Base-by-base conservation (phyloP, 1,140 invertebrate genomes). In the Phymorhynchus buccinoides region DNA sequence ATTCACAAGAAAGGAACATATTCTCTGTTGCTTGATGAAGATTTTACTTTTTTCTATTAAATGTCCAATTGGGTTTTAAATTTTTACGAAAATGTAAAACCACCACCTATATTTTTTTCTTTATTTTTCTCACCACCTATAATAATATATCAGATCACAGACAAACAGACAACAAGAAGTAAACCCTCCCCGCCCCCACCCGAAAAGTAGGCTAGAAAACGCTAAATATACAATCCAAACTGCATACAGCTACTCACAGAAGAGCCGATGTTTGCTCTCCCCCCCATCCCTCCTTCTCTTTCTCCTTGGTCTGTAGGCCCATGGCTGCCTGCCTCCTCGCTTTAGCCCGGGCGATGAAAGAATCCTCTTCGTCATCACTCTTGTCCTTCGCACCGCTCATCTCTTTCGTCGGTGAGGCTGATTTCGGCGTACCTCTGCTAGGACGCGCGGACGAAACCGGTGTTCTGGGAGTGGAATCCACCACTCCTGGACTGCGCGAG, bases 331-430 rank as follows among this genome's bases (percentile, higher is more conserved):
- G 80, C 18, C 84, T 66, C 14, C 84, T 41, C n/a, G 56, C 82
- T n/a, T 48, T 83, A 22, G 81, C 86, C 22, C 84, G 78, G 27
- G 80, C 86, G 35, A 87, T 62, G 77, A 84, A 87, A 35, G 84
- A 84, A 52, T 87, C 86, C 35, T 86, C 83, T 18, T 83, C 86
- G 39, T 83, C 85, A 71, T 86, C 83, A 42, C 83, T 37, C 18
- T 73, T 42, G 14, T 81, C 66, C 0, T 73, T 35, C 30, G 37
- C 39, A 56, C 52, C 62, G 3, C 35, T 32, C 71, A 83, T 3
- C 32, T 32, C 71, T 75, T 84, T 66, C 83, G 79, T 66, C 79
- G 37, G 14, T 56, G 35, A 79, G 27, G 80, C 68, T 18, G 75
- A 35, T 44, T 75, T 77, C 32, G 82, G 16, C 30, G n/a, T 9